phyloP scores from a whole-genome alignment of 35 echinoderm and acorn worm species.

The Stichopus chloronotus region DNA sequence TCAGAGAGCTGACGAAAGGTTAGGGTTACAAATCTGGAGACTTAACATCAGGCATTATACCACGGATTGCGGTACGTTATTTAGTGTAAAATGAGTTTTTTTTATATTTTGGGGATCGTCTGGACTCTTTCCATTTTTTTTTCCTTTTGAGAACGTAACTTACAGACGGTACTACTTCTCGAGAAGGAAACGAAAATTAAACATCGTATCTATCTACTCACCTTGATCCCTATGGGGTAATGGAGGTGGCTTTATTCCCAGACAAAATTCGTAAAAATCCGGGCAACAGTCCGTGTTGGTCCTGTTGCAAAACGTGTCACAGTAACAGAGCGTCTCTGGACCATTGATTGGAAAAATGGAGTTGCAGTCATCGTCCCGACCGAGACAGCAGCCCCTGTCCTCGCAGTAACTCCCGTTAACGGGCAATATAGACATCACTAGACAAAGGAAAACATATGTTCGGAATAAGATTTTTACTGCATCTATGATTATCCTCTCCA shows the following conservation, averaged over 20 bases:
- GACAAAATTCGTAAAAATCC: slow-evolving; percentile 40
- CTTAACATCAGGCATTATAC: no score
- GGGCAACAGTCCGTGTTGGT: slow-evolving; percentile 50
- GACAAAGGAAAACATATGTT: not conserved
- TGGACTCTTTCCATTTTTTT: no score
- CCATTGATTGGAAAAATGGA: slow-evolving; percentile 43
- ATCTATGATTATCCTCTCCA: slow-evolving; percentile 12
- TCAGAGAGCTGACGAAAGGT: no score
- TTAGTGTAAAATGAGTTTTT: no score
- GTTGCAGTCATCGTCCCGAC: slow-evolving; percentile 42
- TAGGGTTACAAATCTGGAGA: no score
- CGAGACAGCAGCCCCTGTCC: slow-evolving; percentile 14
- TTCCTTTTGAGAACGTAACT: no score
- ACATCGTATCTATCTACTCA: not conserved
- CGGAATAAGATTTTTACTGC: not conserved
- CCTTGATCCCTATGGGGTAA: not conserved
- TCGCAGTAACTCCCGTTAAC: slow-evolving; percentile 32
- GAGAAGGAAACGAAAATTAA: no score
- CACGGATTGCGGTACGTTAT: no score
- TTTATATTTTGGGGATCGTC: no score
- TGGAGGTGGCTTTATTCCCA: slow-evolving; percentile 38
- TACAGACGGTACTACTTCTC: no score
- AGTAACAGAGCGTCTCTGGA: slow-evolving; percentile 48
- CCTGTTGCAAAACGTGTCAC: slow-evolving; percentile 45
- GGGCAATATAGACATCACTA: not conserved